phyloP scores from a whole-genome alignment of 2,797 vertebrate species.

The Channa striata region DNA sequence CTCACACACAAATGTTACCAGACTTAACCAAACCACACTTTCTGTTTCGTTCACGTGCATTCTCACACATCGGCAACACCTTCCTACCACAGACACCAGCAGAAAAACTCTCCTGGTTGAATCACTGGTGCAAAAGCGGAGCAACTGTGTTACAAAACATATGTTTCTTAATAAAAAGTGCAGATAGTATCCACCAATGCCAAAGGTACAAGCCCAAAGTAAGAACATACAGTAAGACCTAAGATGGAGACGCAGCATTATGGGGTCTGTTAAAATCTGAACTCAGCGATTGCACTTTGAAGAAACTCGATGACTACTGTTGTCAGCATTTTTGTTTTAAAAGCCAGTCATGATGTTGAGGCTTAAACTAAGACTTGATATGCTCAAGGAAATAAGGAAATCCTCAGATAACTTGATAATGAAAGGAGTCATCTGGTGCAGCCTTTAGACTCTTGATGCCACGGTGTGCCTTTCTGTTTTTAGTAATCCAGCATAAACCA shows the following conservation, averaged over 20 bases:
- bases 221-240: neutral
- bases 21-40: slow-evolving; percentile 49
- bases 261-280: neutral
- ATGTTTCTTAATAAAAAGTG: slow-evolving; percentile 3
- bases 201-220: neutral
- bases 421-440: too few relatives aligned
- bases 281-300: neutral
- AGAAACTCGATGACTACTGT: neutral
- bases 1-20: slow-evolving; percentile 11
- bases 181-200: too few relatives aligned
- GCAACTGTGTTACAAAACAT: neutral
- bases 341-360: too few relatives aligned
- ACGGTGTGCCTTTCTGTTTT: neutral
- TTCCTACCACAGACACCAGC: too few relatives aligned
- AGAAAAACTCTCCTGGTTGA: neutral
- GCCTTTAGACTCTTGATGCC: too few relatives aligned
- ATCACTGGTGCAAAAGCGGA: neutral
- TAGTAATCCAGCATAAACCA: neutral
- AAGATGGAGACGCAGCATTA: neutral
- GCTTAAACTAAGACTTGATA: too few relatives aligned
- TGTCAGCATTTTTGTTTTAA: too few relatives aligned
- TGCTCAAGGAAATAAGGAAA: too few relatives aligned
- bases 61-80: slow-evolving; percentile 26
- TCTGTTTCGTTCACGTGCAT: slow-evolving; percentile 51
- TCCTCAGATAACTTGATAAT: too few relatives aligned